These are phyloP conservation scores for Lasioglossum marginatum DNA, from an alignment of 2,888 invertebrate genomes.

Conservation along the genomic window DNA sequence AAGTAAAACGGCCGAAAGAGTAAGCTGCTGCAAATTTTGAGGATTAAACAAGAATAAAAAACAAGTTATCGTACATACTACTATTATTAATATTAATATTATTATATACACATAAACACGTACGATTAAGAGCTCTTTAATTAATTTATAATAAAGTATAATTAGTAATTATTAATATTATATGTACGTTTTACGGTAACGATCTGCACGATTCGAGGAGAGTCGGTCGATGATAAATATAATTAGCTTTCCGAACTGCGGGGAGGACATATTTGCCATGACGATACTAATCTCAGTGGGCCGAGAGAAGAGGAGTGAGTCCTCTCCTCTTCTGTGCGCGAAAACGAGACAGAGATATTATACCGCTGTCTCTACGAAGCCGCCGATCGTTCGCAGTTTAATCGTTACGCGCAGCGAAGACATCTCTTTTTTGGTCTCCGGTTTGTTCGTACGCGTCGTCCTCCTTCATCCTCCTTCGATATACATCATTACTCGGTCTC, in stretches of 20 bases:
- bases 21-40: slow-evolving; percentile 77
- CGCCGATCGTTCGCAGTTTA: slow-evolving; percentile 13
- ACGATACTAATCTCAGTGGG: slow-evolving; percentile 13
- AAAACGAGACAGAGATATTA: slow-evolving; percentile 10
- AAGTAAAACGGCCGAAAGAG: slow-evolving; percentile 77
- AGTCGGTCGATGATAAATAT: slow-evolving; percentile 52
- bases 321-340: neutral
- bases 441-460: slow-evolving; percentile 55
- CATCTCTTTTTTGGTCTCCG: slow-evolving; percentile 13
- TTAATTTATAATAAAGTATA: slow-evolving; percentile 84
- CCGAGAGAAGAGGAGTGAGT: neutral
- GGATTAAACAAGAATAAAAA: slow-evolving; percentile 14
- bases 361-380: slow-evolving; percentile 10
- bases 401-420: slow-evolving; percentile 5
- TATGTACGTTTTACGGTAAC: slow-evolving; percentile 80
- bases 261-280: slow-evolving; percentile 66
- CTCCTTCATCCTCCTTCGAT: slow-evolving; percentile 53
- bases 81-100: slow-evolving; percentile 76
- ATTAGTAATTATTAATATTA: slow-evolving; percentile 82
- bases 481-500: slow-evolving; percentile 42
- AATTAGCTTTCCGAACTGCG: slow-evolving; percentile 52
- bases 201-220: slow-evolving; percentile 77
- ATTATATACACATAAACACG: slow-evolving; percentile 82
- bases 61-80: slow-evolving; percentile 82
- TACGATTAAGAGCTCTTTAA: slow-evolving; percentile 84